Evolutionary conservation across 2,888 invertebrate genomes (phyloP).

Genomic region (Tholera decimalis): DNA sequence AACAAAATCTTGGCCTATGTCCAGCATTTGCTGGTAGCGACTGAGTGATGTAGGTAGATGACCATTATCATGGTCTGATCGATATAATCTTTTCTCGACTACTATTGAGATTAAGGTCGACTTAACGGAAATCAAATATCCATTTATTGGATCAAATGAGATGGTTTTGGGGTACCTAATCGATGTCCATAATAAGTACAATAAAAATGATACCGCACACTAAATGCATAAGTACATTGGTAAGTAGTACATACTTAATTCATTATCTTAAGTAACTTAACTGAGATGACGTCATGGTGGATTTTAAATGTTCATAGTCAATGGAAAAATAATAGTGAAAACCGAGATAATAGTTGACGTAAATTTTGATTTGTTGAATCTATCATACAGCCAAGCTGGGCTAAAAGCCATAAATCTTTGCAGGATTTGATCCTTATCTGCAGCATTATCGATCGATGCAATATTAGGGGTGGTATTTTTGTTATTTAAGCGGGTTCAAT

Average conservation of each 20-base stretch:
- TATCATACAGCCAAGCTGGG: background rate
- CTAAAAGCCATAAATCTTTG: background rate
- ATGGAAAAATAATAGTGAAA: background rate
- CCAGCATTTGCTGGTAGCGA: background rate
- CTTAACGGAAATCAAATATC: slow-evolving; percentile 10
- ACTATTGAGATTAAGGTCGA: slow-evolving; percentile 9
- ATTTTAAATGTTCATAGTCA: background rate
- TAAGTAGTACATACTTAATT: background rate
- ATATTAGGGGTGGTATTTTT: slow-evolving; percentile 21
- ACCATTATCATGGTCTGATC: slow-evolving; percentile 11
- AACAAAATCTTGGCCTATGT: background rate
- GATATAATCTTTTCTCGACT: slow-evolving; percentile 3
- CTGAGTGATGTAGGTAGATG: slow-evolving; percentile 6
- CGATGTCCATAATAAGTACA: slow-evolving; percentile 17
- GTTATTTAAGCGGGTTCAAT: slow-evolving; percentile 18
- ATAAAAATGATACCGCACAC: background rate
- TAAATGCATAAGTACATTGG: background rate
- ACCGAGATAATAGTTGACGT: background rate
- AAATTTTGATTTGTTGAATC: slow-evolving; percentile 1
- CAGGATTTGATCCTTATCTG: slow-evolving; percentile 23
- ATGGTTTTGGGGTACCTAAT: background rate
- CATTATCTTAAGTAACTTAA: background rate
- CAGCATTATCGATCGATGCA: slow-evolving; percentile 26
- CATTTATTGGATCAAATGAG: slow-evolving; percentile 17
- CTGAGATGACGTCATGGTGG: background rate